Evolutionary conservation across 2,113 vertebrate genomes (phyloP).

Genomic region (Gnathonemus longibarbis): DNA sequence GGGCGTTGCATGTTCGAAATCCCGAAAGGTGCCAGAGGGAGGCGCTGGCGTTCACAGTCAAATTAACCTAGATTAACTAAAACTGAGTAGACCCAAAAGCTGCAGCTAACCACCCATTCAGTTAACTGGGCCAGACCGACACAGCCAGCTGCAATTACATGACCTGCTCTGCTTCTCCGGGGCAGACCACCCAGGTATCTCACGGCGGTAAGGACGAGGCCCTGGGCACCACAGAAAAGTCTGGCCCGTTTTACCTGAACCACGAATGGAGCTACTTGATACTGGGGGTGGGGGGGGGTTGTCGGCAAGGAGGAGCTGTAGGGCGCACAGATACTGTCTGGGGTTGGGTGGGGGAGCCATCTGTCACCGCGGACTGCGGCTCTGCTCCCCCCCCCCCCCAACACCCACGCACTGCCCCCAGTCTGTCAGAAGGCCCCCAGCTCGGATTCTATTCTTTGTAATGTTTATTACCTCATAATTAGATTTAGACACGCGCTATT

Average conservation of each 20-base stretch:
- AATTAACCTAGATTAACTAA: neutral
- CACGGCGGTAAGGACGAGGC: neutral
- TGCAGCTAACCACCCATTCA: neutral
- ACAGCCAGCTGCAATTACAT: neutral
- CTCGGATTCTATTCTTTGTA: neutral
- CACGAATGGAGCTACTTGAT: neutral
- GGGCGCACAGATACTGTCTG: neutral
- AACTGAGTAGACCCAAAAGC: neutral
- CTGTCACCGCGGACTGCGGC: neutral
- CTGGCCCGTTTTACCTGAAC: neutral
- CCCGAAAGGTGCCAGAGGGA: neutral
- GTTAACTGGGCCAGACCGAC: neutral
- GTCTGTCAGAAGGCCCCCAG: neutral
- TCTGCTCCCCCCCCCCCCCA: neutral
- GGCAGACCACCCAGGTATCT: neutral
- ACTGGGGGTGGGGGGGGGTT: neutral
- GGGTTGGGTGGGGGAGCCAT: neutral
- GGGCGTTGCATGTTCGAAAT: neutral
- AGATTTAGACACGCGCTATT: neutral
- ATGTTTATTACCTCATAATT: conserved; percentile 2
- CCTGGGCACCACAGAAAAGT: neutral
- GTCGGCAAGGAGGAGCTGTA: neutral
- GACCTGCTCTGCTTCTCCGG: neutral
- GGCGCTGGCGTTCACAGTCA: neutral
- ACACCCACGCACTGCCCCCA: neutral